phyloP scores from a whole-genome alignment of 2,888 invertebrate genomes.

The Dryococelus australis region DNA sequence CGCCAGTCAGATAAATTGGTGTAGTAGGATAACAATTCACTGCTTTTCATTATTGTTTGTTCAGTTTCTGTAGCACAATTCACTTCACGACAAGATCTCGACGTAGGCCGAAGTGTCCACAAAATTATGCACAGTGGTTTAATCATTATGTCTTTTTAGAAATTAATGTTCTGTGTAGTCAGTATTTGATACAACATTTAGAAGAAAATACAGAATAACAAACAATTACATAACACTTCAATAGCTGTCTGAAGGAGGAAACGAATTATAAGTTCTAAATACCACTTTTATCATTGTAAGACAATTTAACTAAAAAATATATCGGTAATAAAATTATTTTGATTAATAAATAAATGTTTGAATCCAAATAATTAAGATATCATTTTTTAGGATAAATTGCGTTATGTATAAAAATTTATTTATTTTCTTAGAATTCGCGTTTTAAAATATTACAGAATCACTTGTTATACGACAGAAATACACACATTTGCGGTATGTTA shows the following conservation, averaged over 20 bases:
- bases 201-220: constrained; percentile 3
- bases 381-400: too few relatives aligned
- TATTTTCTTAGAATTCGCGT: too few relatives aligned
- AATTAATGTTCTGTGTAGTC: not conserved
- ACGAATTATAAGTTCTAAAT: not conserved
- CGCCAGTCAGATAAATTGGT: not conserved
- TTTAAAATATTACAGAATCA: too few relatives aligned
- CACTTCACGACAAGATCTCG: not conserved
- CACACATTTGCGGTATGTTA: too few relatives aligned
- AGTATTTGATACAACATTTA: not conserved
- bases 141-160: not conserved
- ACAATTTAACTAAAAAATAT: too few relatives aligned
- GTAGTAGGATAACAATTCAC: not conserved
- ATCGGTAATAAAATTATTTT: too few relatives aligned
- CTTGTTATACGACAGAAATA: too few relatives aligned
- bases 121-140: not conserved
- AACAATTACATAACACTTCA: not conserved
- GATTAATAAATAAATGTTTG: too few relatives aligned
- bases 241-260: not conserved
- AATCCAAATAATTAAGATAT: too few relatives aligned
- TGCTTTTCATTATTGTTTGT: not conserved
- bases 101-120: not conserved
- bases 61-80: not conserved
- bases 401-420: too few relatives aligned
- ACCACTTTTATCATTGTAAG: too few relatives aligned